Evolutionary conservation across 92 coral and sea anemone genomes (phyloP).

Genomic region (Pocillopora meandrina): DNA sequence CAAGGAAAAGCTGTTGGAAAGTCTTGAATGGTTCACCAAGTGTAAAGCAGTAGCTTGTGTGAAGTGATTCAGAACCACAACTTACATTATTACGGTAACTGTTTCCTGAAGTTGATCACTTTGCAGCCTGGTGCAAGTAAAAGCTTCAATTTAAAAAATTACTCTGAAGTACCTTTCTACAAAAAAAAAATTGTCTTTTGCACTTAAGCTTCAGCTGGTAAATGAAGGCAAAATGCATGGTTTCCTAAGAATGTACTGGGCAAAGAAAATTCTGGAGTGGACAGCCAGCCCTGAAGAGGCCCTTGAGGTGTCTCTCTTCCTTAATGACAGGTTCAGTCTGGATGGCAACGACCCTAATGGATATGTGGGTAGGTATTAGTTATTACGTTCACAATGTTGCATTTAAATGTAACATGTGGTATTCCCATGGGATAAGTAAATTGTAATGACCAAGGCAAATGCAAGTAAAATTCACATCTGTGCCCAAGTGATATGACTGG

Average conservation of each 20-base stretch:
- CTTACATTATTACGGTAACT: no score
- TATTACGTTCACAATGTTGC: neutral
- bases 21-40: no score
- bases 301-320: slow-evolving; percentile 66
- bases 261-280: slow-evolving; percentile 89
- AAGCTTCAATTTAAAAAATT: no score
- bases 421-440: no score
- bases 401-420: neutral
- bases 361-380: slow-evolving; percentile 65
- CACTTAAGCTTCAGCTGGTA: slow-evolving; percentile 63
- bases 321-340: slow-evolving; percentile 71
- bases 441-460: no score
- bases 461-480: no score
- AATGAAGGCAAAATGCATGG: slow-evolving; percentile 84
- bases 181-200: neutral
- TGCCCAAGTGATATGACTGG: no score
- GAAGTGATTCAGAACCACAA: no score
- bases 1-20: no score
- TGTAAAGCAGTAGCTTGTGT: no score
- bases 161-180: neutral
- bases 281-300: slow-evolving; percentile 74
- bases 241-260: slow-evolving; percentile 88
- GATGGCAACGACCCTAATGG: slow-evolving; percentile 90
- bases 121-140: no score
- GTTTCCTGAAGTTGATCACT: no score